Conservation (phyloP, 1,140 invertebrate genomes). For the Papilio helenus region DNA sequence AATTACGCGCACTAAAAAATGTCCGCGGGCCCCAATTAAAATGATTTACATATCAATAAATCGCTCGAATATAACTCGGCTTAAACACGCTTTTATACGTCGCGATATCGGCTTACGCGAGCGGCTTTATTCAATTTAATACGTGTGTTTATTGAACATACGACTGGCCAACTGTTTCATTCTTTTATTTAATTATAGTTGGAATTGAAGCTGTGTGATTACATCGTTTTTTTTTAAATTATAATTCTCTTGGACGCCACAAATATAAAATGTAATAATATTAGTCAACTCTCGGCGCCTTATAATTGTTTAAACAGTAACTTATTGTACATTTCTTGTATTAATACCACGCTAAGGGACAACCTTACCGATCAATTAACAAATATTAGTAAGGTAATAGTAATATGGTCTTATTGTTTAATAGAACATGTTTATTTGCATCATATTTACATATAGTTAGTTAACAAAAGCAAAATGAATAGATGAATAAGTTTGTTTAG, state of each 20-base stretch:
- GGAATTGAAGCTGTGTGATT: neutral
- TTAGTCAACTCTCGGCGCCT: neutral
- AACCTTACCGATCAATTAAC: neutral
- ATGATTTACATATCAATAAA: constrained; percentile 63
- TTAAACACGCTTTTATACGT: constrained; percentile 11
- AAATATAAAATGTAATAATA: neutral
- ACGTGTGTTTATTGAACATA: constrained; percentile 11
- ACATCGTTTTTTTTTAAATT: neutral
- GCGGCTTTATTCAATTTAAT: constrained; percentile 34
- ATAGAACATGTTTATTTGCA: no score
- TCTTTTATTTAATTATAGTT: constrained; percentile 4
- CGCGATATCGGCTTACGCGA: constrained; percentile 12
- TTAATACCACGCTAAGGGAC: neutral
- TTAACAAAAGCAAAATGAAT: no score
- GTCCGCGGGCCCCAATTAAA: constrained; percentile 59
- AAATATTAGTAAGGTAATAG: neutral
- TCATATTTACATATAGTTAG: no score
- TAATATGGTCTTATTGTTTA: no score
- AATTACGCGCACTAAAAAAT: constrained; percentile 62
- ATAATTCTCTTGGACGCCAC: neutral
- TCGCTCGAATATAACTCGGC: constrained; percentile 41
- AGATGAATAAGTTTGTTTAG: neutral
- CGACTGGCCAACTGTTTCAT: neutral
- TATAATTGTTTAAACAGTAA: neutral
- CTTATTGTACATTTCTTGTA: neutral